A percentile compares a stretch with the other conserved stretches of the same genome.
Evolutionary conservation across 2,797 vertebrate species (phyloP).

Genomic region (Poeciliopsis paucimaculata): DNA sequence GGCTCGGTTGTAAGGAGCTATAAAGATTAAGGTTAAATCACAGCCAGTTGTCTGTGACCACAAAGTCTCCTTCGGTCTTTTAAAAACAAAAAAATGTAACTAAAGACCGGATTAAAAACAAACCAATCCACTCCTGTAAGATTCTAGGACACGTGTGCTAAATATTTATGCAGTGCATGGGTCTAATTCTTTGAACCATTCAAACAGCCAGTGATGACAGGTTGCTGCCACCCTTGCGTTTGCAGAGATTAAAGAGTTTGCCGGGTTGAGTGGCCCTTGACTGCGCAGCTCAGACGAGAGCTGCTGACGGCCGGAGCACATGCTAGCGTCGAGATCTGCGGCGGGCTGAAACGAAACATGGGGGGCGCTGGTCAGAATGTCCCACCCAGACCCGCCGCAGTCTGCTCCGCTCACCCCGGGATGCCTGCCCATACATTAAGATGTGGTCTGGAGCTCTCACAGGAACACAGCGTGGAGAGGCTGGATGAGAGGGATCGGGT

Average conservation of each 20-base stretch:
- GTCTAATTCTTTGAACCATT: conserved; percentile 46
- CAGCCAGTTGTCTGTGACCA: background rate
- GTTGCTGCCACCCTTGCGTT: conserved; percentile 39
- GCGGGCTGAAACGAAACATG: conserved; percentile 52
- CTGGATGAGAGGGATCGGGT: conserved; percentile 78
- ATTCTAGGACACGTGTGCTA: conserved; percentile 6
- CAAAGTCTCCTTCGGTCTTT: background rate
- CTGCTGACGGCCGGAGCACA: conserved; percentile 17
- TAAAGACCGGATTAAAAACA: background rate
- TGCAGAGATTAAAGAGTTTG: conserved; percentile 55
- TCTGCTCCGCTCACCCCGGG: conserved; percentile 72
- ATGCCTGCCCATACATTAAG: conserved; percentile 77
- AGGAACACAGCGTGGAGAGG: conserved; percentile 71
- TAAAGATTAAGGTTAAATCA: conserved; percentile 10
- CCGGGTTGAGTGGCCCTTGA: conserved; percentile 55
- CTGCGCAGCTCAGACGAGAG: conserved; percentile 61
- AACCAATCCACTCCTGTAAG: background rate
- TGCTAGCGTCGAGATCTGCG: conserved; percentile 37
- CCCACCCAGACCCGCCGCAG: conserved; percentile 62
- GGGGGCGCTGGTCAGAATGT: conserved; percentile 52
- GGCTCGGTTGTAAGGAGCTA: background rate
- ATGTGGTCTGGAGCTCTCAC: conserved; percentile 77
- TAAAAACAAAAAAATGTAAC: conserved; percentile 17
- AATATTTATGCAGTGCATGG: conserved; percentile 31
- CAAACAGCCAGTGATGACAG: conserved; percentile 48